Evolutionary conservation across 2,888 invertebrate species (phyloP).

Genomic region (Schizaphis graminum): DNA sequence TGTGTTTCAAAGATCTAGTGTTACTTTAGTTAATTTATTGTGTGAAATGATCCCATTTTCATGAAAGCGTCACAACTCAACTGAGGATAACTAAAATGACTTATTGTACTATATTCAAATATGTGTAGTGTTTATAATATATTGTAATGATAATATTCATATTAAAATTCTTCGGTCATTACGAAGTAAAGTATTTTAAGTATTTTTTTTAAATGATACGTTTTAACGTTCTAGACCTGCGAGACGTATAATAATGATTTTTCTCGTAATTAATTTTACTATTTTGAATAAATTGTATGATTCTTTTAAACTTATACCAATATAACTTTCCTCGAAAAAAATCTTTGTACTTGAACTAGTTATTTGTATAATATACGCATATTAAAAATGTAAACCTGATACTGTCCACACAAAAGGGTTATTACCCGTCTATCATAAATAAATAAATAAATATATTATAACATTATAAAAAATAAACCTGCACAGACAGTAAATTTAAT

Average conservation of each 20-base stretch:
- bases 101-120: neutral
- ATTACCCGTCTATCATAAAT: too few species aligned
- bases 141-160: neutral
- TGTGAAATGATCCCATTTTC: neutral
- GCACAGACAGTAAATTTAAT: neutral
- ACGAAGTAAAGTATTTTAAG: neutral
- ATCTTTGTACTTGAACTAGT: neutral
- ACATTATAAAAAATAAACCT: neutral
- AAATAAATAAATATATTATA: too few species aligned
- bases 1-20: neutral
- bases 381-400: too few species aligned
- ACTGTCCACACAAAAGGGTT: too few species aligned
- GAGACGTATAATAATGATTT: neutral
- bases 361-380: neutral
- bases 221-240: neutral
- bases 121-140: neutral
- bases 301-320: neutral
- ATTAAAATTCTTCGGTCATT: neutral
- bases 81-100: neutral
- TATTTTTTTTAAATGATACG: neutral
- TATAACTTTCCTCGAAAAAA: neutral
- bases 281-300: neutral
- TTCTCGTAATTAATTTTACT: neutral
- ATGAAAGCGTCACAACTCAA: neutral
- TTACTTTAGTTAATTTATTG: slow-evolving; percentile 17